Evolutionary conservation across 2,888 invertebrate genomes (phyloP).

Genomic region (Antheraea yamamai): DNA sequence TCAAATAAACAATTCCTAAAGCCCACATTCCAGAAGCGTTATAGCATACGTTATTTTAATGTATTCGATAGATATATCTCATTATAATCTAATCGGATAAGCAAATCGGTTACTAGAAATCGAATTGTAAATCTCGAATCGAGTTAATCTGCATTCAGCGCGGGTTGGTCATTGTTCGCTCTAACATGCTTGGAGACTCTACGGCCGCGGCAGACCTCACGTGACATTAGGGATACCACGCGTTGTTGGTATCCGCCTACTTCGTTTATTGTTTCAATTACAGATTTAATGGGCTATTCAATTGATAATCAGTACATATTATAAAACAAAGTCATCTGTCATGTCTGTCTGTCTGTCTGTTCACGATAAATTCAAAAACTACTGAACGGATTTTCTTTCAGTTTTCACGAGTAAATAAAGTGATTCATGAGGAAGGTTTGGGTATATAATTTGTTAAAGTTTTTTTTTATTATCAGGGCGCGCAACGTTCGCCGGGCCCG

Average conservation of each 20-base stretch:
- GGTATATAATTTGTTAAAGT: too few relatives aligned
- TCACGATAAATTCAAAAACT: too few relatives aligned
- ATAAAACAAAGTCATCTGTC: too few relatives aligned
- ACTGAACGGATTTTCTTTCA: too few relatives aligned
- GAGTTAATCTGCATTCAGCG: background rate
- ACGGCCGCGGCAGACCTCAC: background rate
- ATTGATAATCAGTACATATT: too few relatives aligned
- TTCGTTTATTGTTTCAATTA: background rate
- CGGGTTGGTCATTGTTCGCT: constrained; percentile 2
- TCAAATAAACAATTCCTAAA: background rate
- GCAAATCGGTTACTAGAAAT: constrained; percentile 7
- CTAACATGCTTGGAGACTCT: background rate
- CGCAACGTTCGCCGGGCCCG: too few relatives aligned
- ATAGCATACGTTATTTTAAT: background rate
- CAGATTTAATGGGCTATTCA: too few relatives aligned
- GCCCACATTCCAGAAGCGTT: background rate
- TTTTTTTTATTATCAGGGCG: too few relatives aligned
- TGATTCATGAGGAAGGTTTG: too few relatives aligned
- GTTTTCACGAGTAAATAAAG: too few relatives aligned
- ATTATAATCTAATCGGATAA: constrained; percentile 7
- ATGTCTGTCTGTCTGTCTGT: too few relatives aligned
- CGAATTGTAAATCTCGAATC: background rate
- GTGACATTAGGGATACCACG: background rate
- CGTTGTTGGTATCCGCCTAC: background rate
- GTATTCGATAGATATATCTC: constrained; percentile 1